phyloP scores from a whole-genome alignment of 2,113 vertebrate genomes.

The Rhinoderma darwinii region DNA sequence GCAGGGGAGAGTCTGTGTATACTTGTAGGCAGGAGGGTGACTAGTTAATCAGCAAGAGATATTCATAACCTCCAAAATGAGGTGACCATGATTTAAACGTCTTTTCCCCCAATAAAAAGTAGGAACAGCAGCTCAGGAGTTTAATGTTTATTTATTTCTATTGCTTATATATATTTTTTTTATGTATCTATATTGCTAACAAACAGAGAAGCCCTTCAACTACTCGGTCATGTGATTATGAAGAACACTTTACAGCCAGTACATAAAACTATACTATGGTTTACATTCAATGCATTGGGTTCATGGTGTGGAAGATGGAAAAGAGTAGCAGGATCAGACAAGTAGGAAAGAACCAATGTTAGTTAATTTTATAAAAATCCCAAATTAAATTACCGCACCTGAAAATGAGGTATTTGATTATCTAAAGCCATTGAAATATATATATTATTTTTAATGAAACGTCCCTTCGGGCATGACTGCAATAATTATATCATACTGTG shows the following conservation, averaged over 20 bases:
- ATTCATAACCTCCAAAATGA: not conserved
- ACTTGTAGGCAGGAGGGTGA: no score
- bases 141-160: no score
- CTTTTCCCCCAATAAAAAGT: no score
- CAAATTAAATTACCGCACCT: conserved; percentile 8
- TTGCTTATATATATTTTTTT: no score
- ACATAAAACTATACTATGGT: not conserved
- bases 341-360: not conserved
- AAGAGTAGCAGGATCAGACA: not conserved
- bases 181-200: no score
- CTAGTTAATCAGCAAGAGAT: no score
- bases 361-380: conserved; percentile 7
- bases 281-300: not conserved
- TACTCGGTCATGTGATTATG: not conserved
- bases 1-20: no score
- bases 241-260: not conserved
- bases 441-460: conserved; percentile 29
- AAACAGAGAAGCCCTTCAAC: no score
- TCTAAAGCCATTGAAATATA: conserved; percentile 16
- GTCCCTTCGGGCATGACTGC: conserved; percentile 29
- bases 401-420: conserved; percentile 32
- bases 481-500: conserved; percentile 28
- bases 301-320: not conserved
- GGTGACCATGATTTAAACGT: no score
- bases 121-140: no score